Conservation (phyloP, 2,888 invertebrate genomes). For the Andrena flavipes region DNA sequence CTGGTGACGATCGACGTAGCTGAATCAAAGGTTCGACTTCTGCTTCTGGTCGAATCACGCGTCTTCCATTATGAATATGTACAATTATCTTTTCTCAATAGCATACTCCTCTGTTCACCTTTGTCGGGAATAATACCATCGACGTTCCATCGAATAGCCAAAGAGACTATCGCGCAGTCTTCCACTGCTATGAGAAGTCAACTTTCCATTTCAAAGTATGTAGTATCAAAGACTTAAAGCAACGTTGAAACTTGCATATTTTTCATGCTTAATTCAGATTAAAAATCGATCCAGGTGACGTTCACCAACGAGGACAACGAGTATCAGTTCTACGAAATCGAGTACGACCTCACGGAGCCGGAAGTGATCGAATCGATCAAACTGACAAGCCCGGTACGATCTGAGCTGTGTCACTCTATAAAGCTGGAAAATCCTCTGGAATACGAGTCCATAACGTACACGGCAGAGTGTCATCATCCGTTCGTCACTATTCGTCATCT, state of each 20-base stretch:
- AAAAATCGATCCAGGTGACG: conserved; percentile 61
- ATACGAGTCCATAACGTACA: conserved; percentile 56
- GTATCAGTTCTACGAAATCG: conserved; percentile 75
- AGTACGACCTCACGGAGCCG: conserved; percentile 74
- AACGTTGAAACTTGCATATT: background rate
- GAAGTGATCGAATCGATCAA: conserved; percentile 72
- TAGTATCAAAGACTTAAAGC: background rate
- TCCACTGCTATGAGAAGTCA: conserved; percentile 71
- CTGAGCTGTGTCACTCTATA: conserved; percentile 59
- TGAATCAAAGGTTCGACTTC: conserved; percentile 16
- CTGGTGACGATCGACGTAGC: conserved; percentile 24
- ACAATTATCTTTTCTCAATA: conserved; percentile 16
- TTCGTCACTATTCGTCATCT: conserved; percentile 61
- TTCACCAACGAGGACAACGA: conserved; percentile 72
- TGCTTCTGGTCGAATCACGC: background rate
- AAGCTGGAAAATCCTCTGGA: conserved; percentile 74
- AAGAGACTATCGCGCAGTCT: conserved; percentile 71
- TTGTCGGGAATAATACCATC: conserved; percentile 68
- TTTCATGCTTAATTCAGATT: background rate
- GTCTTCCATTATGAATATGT: no score
- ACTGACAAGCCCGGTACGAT: conserved; percentile 69
- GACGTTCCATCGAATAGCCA: conserved; percentile 71
- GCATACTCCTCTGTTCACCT: conserved; percentile 59
- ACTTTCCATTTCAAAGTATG: conserved; percentile 72
- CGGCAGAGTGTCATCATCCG: conserved; percentile 60